Base-by-base conservation (phyloP, 2,113 vertebrate genomes). In the Vanacampus margaritifer region DNA sequence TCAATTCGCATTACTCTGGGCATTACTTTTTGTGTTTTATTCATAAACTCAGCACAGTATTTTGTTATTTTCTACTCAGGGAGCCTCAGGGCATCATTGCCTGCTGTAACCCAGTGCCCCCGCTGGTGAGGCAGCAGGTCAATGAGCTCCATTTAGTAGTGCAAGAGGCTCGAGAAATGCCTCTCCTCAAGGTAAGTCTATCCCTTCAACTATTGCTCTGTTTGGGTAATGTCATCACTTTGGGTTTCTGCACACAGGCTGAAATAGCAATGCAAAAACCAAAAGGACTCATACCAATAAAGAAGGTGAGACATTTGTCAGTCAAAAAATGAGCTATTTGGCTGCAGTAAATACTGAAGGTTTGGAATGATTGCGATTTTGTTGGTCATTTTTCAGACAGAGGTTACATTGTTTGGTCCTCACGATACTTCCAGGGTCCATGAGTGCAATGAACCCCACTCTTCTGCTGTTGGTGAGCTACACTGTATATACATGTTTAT, bases 1-100 rank as follows among this genome's bases (percentile, higher is more conserved):
- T 35, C 43, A 35, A 3, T 43, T 64, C 9, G 46, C 64, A 21
- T 32, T 10, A 58, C 41, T 48, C 11, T 36, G 26, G 19, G 19
- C 23, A 16, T 41, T 24, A 21, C 12, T 73, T 69, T n/a, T 36
- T n/a, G 46, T 53, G 48, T 59, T 74, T 68, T 64, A 65, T 65
- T 70, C 46, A 46, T 50, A 46, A 79, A 50, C 37, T 37, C 43
- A 56, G 23, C 68, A 11, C 2, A 37, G 58, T 39, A 6, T 58
- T 45, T 9, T 68, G 63, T 72, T 72, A 11, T 72, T 54, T 78
- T 53, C 28, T 63, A 12, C 67, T 66, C 73, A 99, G 97, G 82
- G 97, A 98, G 69, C 92, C 92, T 28, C 96, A 97, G 89, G 97
- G 97, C 74, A 93, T 99, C 84, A 86, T 96, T 63, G 96, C 96